Evolutionary conservation across 2,888 invertebrate species (phyloP).

Genomic region (Tolmerus cingulatus): DNA sequence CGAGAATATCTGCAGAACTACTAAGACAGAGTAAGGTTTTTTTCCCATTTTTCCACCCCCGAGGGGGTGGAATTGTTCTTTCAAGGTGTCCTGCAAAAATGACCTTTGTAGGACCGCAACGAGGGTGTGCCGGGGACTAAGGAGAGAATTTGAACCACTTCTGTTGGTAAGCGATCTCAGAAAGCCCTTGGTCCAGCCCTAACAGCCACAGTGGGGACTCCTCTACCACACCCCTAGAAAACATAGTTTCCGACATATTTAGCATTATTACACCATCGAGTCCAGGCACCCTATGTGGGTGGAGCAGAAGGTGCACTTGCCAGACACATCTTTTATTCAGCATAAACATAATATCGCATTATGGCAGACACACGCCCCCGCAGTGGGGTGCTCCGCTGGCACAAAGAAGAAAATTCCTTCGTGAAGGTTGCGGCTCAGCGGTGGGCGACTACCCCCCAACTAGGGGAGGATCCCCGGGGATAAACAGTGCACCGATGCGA

Average conservation of each 20-base stretch:
- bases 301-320: background rate
- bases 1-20: background rate
- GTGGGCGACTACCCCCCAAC: background rate
- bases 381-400: background rate
- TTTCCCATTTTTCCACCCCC: background rate
- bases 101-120: background rate
- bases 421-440: background rate
- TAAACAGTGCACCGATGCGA: conserved; percentile 19
- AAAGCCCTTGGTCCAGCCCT: background rate
- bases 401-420: background rate
- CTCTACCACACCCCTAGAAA: background rate
- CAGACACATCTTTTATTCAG: conserved; percentile 2
- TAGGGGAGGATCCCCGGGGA: background rate
- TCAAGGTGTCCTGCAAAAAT: background rate
- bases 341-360: conserved; percentile 13
- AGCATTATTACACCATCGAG: background rate
- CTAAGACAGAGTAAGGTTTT: background rate
- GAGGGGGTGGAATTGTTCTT: background rate
- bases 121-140: background rate
- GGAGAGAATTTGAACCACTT: background rate
- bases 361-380: background rate
- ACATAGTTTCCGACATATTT: background rate
- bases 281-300: background rate
- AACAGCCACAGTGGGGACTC: background rate
- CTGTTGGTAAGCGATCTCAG: background rate